Conservation (phyloP, 2,113 vertebrate genomes). For the Prionailurus bengalensis region DNA sequence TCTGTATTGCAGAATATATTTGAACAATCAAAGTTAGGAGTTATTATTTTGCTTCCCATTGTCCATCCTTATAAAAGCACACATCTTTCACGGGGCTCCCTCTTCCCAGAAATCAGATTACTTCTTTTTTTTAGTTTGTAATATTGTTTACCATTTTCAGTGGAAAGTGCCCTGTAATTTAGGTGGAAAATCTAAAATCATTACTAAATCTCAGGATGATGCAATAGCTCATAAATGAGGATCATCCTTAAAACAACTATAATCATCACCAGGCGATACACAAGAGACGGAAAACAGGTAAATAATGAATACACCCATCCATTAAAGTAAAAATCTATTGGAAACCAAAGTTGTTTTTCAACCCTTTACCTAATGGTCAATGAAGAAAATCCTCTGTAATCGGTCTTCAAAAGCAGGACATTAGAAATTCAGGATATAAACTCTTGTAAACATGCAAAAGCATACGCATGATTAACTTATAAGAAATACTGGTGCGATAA, state of each 20-base stretch:
- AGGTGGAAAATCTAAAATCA: slow-evolving; percentile 92
- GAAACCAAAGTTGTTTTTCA: slow-evolving; percentile 89
- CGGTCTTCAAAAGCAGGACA: slow-evolving; percentile 78
- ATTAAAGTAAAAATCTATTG: slow-evolving; percentile 88
- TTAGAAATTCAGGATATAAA: slow-evolving; percentile 79
- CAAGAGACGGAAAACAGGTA: slow-evolving; percentile 85
- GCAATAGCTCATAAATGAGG: slow-evolving; percentile 88
- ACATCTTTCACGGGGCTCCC: slow-evolving; percentile 96
- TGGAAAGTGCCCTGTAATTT: slow-evolving; percentile 92
- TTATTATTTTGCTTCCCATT: slow-evolving; percentile 99
- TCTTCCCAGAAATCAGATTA: slow-evolving; percentile 96
- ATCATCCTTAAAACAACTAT: slow-evolving; percentile 88
- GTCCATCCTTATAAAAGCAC: slow-evolving; percentile 98
- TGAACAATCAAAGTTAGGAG: slow-evolving; percentile 99
- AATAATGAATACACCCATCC: slow-evolving; percentile 89
- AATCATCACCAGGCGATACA: slow-evolving; percentile 86
- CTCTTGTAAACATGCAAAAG: slow-evolving; percentile 74
- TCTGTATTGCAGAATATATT: slow-evolving; percentile 98
- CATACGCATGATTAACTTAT: slow-evolving; percentile 57
- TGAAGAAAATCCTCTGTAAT: slow-evolving; percentile 75
- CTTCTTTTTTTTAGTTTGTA: slow-evolving; percentile 90
- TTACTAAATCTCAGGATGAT: slow-evolving; percentile 89
- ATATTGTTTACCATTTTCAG: slow-evolving; percentile 94
- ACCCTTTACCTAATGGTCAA: slow-evolving; percentile 86
- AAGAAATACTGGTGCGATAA: slow-evolving; percentile 71